phyloP scores from a whole-genome alignment of 1,140 invertebrate genomes.

The Oryzaephilus surinamensis region DNA sequence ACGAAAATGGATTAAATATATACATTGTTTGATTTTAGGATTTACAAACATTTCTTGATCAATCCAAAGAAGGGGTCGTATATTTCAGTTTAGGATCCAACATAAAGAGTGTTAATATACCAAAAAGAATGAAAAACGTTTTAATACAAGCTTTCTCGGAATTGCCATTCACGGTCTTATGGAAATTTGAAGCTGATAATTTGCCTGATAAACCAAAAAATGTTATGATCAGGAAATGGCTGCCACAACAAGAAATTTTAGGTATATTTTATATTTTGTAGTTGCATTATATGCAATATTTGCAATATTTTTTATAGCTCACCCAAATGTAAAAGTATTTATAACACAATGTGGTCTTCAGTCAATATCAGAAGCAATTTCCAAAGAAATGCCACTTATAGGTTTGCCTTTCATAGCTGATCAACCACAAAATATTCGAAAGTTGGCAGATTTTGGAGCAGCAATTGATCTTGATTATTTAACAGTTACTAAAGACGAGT shows the following conservation, averaged over 20 bases:
- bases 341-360: constrained; percentile 43
- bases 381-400: constrained; percentile 40
- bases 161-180: constrained; percentile 39
- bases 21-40: constrained; percentile 28
- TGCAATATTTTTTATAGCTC: constrained; percentile 22
- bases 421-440: constrained; percentile 26
- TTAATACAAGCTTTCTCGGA: constrained; percentile 38
- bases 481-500: constrained; percentile 6
- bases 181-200: constrained; percentile 42
- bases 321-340: constrained; percentile 35
- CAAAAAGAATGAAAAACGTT: constrained; percentile 27
- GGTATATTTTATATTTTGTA: constrained; percentile 38
- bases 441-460: constrained; percentile 19
- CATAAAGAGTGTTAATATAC: constrained; percentile 34
- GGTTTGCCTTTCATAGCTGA: constrained; percentile 33
- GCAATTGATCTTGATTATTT: constrained; percentile 17
- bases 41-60: constrained; percentile 31
- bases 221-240: constrained; percentile 51
- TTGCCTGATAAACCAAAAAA: constrained; percentile 47
- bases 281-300: too few species aligned
- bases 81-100: constrained; percentile 45
- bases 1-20: constrained; percentile 50
- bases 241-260: constrained; percentile 58
- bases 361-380: constrained; percentile 39
- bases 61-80: constrained; percentile 36